Percentiles rank a stretch among this genome's conserved stretches.
phyloP scores from a whole-genome alignment of 2,797 vertebrate genomes.

The Mallotus villosus region DNA sequence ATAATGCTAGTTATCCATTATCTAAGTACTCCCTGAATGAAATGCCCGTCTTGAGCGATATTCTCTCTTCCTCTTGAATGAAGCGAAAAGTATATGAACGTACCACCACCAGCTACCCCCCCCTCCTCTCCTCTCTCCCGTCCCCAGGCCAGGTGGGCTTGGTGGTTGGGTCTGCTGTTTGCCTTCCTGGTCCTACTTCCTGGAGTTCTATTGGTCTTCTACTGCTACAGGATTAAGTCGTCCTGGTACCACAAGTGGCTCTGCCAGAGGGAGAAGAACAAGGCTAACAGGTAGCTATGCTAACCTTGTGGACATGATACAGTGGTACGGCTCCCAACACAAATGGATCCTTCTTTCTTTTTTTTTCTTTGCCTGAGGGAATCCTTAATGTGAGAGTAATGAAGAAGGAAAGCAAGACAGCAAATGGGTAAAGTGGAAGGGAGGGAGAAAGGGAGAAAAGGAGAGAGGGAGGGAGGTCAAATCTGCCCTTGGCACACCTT shows the following conservation, averaged over 20 bases:
- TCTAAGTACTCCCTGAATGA: not conserved
- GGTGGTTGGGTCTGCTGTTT: slow-evolving; percentile 73
- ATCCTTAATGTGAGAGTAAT: not conserved
- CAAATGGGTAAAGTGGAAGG: no score
- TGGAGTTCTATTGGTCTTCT: slow-evolving; percentile 70
- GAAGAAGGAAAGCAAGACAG: not conserved
- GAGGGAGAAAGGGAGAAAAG: not conserved
- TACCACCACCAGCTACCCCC: no score
- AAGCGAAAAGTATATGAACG: slow-evolving; percentile 22
- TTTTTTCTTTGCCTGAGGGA: no score
- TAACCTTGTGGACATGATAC: not conserved
- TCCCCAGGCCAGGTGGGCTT: slow-evolving; percentile 73
- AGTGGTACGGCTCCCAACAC: not conserved
- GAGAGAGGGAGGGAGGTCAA: not conserved
- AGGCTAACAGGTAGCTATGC: slow-evolving; percentile 66
- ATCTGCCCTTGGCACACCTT: not conserved
- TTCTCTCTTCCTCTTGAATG: not conserved
- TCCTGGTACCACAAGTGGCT: slow-evolving; percentile 75
- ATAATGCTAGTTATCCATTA: no score
- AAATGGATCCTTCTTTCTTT: no score
- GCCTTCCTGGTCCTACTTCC: slow-evolving; percentile 83
- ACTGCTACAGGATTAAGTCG: slow-evolving; percentile 78
- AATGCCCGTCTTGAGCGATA: not conserved
- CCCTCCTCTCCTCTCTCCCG: slow-evolving; percentile 4
- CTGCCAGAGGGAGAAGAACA: slow-evolving; percentile 73